Conservation (phyloP, 2,888 invertebrate species). For the Eupithecia inturbata region DNA sequence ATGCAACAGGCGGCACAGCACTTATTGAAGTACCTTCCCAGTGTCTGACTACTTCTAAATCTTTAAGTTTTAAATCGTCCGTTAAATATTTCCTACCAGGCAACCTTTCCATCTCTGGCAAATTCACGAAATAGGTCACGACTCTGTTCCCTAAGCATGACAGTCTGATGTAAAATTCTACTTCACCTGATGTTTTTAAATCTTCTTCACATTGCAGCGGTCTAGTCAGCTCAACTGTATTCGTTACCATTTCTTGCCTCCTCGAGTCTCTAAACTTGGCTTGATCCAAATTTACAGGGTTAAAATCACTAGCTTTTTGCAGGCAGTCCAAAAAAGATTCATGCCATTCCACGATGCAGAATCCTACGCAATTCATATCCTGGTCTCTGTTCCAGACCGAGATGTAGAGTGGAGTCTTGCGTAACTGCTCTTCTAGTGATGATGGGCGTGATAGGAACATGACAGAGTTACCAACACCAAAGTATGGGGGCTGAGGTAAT, state of each 20-base stretch:
- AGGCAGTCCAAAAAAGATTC: slow-evolving; percentile 70
- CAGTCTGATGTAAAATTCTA: slow-evolving; percentile 71
- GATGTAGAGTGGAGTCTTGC: slow-evolving; percentile 72
- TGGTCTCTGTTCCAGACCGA: slow-evolving; percentile 80
- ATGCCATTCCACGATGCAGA: slow-evolving; percentile 72
- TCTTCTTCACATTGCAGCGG: slow-evolving; percentile 76
- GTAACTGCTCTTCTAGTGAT: slow-evolving; percentile 68
- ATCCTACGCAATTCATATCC: slow-evolving; percentile 72
- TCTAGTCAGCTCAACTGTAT: slow-evolving; percentile 68
- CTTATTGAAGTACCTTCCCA: slow-evolving; percentile 78
- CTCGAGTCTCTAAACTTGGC: slow-evolving; percentile 70
- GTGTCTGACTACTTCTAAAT: slow-evolving; percentile 76
- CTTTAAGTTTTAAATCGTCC: slow-evolving; percentile 74
- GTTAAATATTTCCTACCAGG: slow-evolving; percentile 74
- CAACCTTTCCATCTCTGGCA: slow-evolving; percentile 78
- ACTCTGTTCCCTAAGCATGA: slow-evolving; percentile 74
- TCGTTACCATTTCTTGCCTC: slow-evolving; percentile 70
- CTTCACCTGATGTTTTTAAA: slow-evolving; percentile 74
- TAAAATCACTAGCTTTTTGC: slow-evolving; percentile 63
- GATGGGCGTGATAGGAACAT: slow-evolving; percentile 76
- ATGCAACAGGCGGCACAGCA: slow-evolving; percentile 71
- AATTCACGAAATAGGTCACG: slow-evolving; percentile 68
- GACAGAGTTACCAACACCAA: slow-evolving; percentile 76
- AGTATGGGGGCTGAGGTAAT: slow-evolving; percentile 76
- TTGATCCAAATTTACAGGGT: slow-evolving; percentile 73